These are phyloP conservation scores for Chlorops oryzae DNA, from an alignment of 1,140 invertebrate species.

Conservation along the genomic window DNA sequence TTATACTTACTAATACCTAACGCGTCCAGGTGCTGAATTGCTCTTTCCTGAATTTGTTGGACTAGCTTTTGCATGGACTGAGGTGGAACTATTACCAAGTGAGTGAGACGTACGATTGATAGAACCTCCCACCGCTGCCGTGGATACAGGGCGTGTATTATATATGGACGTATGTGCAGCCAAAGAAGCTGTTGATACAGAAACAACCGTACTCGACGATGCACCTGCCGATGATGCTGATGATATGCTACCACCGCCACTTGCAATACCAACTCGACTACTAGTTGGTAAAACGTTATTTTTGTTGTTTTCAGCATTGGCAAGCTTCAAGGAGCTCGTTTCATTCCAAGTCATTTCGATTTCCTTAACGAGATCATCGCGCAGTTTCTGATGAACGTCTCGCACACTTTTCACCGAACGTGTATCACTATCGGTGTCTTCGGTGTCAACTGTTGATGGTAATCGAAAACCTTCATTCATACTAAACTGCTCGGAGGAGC, in stretches of 20 bases:
- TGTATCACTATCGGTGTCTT: constrained; percentile 42
- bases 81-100: constrained; percentile 46
- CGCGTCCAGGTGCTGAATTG: constrained; percentile 45
- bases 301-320: no score
- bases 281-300: no score
- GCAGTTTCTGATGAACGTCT: constrained; percentile 39
- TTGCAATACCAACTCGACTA: neutral
- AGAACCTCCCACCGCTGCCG: constrained; percentile 61
- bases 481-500: constrained; percentile 45
- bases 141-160: constrained; percentile 62
- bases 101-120: constrained; percentile 48
- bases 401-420: constrained; percentile 43
- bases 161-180: constrained; percentile 45
- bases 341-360: constrained; percentile 39
- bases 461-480: constrained; percentile 31
- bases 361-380: constrained; percentile 39
- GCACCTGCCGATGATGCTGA: constrained; percentile 19
- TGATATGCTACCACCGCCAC: constrained; percentile 7
- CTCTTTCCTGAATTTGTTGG: constrained; percentile 46
- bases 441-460: constrained; percentile 26
- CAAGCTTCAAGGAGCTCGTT: constrained; percentile 19
- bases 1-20: constrained; percentile 24
- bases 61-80: constrained; percentile 45
- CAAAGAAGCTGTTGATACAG: constrained; percentile 41
- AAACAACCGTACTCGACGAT: constrained; percentile 37